Percentiles rank a stretch among this genome's conserved stretches.
phyloP scores from a whole-genome alignment of 1,140 invertebrate species.

The Diuraphis noxia region DNA sequence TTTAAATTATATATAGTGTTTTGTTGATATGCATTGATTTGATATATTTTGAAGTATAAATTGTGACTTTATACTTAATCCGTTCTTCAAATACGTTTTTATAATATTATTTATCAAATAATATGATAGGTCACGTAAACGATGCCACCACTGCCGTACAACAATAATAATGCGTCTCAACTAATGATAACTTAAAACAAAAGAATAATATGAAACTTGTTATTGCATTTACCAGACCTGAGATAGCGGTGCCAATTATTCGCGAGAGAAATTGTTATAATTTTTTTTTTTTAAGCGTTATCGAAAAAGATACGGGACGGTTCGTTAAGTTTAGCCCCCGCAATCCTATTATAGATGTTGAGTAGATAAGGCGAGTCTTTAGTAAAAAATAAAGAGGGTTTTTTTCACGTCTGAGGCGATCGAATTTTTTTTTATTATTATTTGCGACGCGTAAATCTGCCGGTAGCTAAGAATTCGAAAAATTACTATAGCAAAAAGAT shows the following conservation, averaged over 20 bases:
- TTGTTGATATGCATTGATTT: not conserved
- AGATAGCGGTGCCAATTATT: constrained; percentile 8
- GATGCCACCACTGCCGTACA: not conserved
- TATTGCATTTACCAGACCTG: not conserved
- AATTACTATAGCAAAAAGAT: not conserved
- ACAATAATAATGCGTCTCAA: not conserved
- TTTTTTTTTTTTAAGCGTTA: not conserved
- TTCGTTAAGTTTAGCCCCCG: constrained; percentile 23
- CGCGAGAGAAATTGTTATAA: not conserved
- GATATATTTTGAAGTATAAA: not conserved
- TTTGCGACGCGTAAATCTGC: constrained; percentile 24
- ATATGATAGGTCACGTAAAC: not conserved
- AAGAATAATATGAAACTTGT: not conserved
- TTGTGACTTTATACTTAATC: not conserved
- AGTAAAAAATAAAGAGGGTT: not conserved
- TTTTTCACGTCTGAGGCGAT: constrained; percentile 51
- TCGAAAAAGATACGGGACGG: constrained; percentile 13
- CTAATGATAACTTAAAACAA: not conserved
- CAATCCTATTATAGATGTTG: not conserved
- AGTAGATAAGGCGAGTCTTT: constrained; percentile 42
- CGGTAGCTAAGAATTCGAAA: constrained; percentile 36
- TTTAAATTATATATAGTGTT: not conserved
- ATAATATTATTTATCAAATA: not conserved
- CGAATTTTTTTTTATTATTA: constrained; percentile 36
- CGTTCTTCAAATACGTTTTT: not conserved